Percentiles rank a stretch among this genome's conserved stretches.
These are phyloP conservation scores for Melinopterus prodromus DNA, from an alignment of 2,888 invertebrate genomes.

Conservation along the genomic window DNA sequence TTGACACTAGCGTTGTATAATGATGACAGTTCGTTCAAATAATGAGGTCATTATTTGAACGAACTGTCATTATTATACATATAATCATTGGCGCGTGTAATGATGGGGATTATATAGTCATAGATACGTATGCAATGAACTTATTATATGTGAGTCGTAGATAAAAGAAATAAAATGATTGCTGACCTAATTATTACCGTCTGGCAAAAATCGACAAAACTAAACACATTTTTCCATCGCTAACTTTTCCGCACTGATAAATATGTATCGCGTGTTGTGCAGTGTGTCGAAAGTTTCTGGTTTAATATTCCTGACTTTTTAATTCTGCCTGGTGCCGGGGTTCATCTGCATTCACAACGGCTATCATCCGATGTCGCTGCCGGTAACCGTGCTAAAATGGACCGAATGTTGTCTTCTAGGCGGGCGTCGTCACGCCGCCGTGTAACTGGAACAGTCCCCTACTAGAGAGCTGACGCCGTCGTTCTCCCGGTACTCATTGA, in stretches of 20 bases:
- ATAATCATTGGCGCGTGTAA: too few relatives aligned
- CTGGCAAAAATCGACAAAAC: background rate
- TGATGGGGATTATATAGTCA: too few relatives aligned
- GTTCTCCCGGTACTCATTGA: constrained; percentile 25
- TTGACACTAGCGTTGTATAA: too few relatives aligned
- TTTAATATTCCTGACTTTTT: background rate
- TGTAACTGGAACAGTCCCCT: background rate
- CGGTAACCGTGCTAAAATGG: constrained; percentile 4
- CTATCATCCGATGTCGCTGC: background rate
- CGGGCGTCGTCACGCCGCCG: constrained; percentile 6
- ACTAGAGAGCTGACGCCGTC: background rate
- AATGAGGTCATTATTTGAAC: too few relatives aligned
- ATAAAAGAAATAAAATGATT: too few relatives aligned
- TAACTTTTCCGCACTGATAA: background rate
- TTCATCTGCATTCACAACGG: background rate
- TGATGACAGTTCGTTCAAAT: too few relatives aligned
- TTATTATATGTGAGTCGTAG: too few relatives aligned
- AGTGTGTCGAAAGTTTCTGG: background rate
- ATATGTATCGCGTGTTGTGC: background rate
- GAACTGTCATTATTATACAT: too few relatives aligned
- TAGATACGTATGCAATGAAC: too few relatives aligned
- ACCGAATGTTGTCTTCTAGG: constrained; percentile 5
- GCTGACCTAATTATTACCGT: too few relatives aligned
- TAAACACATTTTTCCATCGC: background rate
- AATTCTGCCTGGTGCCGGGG: background rate